Base-by-base conservation (phyloP, 2,888 invertebrate species). In the Acanthosepion lycidas region DNA sequence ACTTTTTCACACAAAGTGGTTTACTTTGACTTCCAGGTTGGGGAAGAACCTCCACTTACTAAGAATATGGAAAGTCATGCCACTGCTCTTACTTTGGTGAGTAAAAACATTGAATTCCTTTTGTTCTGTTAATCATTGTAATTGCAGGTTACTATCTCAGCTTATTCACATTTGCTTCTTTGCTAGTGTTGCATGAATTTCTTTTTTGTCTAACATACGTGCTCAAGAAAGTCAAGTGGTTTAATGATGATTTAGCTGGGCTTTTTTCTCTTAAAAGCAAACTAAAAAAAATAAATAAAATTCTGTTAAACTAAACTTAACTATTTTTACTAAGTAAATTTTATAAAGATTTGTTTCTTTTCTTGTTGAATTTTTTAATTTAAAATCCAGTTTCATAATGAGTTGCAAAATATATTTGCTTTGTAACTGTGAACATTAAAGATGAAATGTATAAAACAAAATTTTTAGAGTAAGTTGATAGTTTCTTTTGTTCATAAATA, bases 1-100 rank as follows among this genome's bases (percentile, higher is more conserved):
- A 99, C 99, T 94, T 99, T 99, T 97, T 99, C 99, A 18, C 99
- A 99, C 97, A 99, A 99, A 98, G 98, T 99, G 96, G 99, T 99
- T 51, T 99, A 99, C 97, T 99, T 99, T 98, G 99, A 99, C 97
- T 98, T 99, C 97, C 99, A 99, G 98, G 99, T 99, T 55, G 99
- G 99, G 6, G 97, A 97, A 42, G 99, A 99, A 42, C 99, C 99
- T 97, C 98, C 98, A 94, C 98, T 98, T 0, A 97, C 99, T 51
- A 99, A 95, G 33, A 95, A 95, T 91, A 95, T 96, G 6, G 95
- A 95, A 42, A 95, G 95, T n/a, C 96, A 97, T 42, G 96, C 96
- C 20, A 99, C 99, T 94, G 99, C 99, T 33, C 98, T 99, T 98
- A 99, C 99, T 95, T 99, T 97, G 97, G 97, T 97, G 95, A 95